A percentile compares a stretch with the other conserved stretches of the same genome.
These are phyloP conservation scores for Rhopalosiphum padi DNA, from an alignment of 1,140 invertebrate species.

Conservation along the genomic window DNA sequence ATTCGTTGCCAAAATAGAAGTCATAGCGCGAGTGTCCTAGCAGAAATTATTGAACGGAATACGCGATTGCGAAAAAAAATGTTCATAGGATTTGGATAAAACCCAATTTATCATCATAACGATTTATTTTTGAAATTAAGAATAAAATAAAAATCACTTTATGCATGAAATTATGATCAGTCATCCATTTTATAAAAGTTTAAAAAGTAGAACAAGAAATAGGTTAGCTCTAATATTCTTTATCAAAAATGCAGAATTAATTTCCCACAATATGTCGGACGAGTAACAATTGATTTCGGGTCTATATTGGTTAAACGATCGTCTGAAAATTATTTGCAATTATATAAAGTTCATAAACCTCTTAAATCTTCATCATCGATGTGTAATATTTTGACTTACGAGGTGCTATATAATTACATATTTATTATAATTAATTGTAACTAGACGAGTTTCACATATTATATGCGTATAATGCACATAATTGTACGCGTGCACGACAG, in stretches of 20 bases:
- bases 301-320: neutral
- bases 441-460: neutral
- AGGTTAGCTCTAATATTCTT: neutral
- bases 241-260: neutral
- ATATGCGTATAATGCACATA: neutral
- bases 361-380: neutral
- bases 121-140: constrained; percentile 44
- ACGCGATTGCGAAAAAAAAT: neutral
- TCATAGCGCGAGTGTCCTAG: neutral
- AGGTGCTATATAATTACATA: neutral
- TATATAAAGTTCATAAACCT: neutral
- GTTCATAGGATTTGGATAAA: constrained; percentile 35
- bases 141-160: neutral
- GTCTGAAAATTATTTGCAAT: neutral
- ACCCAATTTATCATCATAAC: constrained; percentile 32
- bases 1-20: constrained; percentile 28
- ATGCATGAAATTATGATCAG: constrained; percentile 11
- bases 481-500: neutral
- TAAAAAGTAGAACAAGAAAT: neutral
- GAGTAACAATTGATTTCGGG: neutral
- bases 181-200: neutral
- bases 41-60: neutral
- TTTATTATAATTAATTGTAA: neutral
- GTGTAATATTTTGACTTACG: too few relatives aligned
- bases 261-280: neutral